Conservation (phyloP, 2,113 vertebrate genomes). For the Polypterus bichir region DNA sequence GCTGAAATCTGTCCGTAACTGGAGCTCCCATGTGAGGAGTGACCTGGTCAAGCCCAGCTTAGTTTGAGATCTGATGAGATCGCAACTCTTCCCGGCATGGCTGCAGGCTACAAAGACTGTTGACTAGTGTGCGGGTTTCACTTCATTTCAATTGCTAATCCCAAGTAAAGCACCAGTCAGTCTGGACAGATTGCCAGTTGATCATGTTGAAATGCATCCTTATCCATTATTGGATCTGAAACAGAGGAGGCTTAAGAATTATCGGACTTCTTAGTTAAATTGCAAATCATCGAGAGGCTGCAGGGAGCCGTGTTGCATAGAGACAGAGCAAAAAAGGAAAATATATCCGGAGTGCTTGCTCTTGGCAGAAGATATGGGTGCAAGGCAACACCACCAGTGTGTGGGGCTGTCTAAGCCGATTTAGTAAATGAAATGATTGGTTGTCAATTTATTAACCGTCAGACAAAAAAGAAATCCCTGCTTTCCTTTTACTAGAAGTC, state of each 20-base stretch:
- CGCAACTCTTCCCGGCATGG: background rate
- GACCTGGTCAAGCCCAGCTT: background rate
- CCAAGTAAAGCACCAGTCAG: slow-evolving; percentile 64
- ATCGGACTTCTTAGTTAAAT: slow-evolving; percentile 83
- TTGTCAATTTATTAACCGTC: too few relatives aligned
- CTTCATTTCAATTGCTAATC: slow-evolving; percentile 59
- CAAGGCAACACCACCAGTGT: too few relatives aligned
- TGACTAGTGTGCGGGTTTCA: slow-evolving; percentile 8
- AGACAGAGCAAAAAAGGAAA: too few relatives aligned
- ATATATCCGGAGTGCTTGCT: too few relatives aligned
- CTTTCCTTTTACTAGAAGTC: too few relatives aligned
- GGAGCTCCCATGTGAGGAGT: too few relatives aligned
- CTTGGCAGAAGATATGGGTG: too few relatives aligned
- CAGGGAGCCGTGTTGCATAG: background rate
- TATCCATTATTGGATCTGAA: slow-evolving; percentile 88
- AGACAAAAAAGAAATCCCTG: too few relatives aligned
- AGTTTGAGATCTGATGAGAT: slow-evolving; percentile 19
- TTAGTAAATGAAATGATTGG: too few relatives aligned
- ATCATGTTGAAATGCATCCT: slow-evolving; percentile 74
- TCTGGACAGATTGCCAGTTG: slow-evolving; percentile 76
- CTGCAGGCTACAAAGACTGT: background rate
- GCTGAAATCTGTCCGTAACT: too few relatives aligned
- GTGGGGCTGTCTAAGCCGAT: too few relatives aligned
- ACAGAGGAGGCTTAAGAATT: slow-evolving; percentile 90
- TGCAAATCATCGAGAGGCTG: slow-evolving; percentile 73